Conservation (phyloP, 2,888 invertebrate genomes). For the Phragmatobia fuliginosa region DNA sequence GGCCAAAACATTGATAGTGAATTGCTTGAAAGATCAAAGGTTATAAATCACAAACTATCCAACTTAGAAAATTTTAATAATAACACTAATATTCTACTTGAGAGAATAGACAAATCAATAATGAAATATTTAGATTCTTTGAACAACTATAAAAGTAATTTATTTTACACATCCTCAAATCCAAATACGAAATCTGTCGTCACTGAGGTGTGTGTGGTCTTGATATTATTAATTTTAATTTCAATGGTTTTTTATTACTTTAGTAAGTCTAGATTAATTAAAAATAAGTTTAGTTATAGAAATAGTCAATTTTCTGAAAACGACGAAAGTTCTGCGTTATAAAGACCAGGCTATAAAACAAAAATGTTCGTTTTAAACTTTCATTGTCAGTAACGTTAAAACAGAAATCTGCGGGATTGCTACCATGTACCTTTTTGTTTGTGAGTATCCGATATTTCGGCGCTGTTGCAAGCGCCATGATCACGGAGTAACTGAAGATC, state of each 20-base stretch:
- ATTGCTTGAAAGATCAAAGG: background rate
- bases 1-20: background rate
- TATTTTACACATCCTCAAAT: background rate
- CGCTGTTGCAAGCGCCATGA: too few relatives aligned
- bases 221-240: slow-evolving; percentile 59
- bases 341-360: too few relatives aligned
- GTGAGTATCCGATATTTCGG: too few relatives aligned
- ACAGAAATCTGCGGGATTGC: too few relatives aligned
- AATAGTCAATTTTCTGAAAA: slow-evolving; percentile 55
- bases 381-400: too few relatives aligned
- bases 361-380: too few relatives aligned
- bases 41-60: background rate
- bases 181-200: slow-evolving; percentile 24
- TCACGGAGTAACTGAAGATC: too few relatives aligned
- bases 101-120: background rate
- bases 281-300: slow-evolving; percentile 53
- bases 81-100: background rate
- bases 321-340: slow-evolving; percentile 59
- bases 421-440: too few relatives aligned
- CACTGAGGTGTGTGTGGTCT: slow-evolving; percentile 53
- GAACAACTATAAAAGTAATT: slow-evolving; percentile 23
- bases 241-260: slow-evolving; percentile 54
- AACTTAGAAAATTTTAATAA: background rate
- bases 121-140: background rate
- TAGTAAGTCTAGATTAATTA: slow-evolving; percentile 55